phyloP scores from a whole-genome alignment of 2,888 invertebrate genomes.

The Polymixis lichenea region DNA sequence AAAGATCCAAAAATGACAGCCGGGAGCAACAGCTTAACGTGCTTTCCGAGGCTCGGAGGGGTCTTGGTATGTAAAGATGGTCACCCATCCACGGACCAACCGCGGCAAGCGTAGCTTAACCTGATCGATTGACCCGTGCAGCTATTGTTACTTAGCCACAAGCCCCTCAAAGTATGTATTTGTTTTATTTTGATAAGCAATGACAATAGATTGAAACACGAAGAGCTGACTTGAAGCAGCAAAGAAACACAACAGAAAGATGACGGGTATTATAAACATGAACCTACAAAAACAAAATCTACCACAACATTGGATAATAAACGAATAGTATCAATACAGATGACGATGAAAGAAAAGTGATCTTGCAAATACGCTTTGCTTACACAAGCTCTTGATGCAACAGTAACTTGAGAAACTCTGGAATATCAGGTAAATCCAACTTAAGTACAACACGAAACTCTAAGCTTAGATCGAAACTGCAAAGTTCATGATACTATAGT shows the following conservation, averaged over 20 bases:
- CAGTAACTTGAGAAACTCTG: neutral
- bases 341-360: neutral
- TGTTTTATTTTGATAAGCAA: neutral
- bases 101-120: too few relatives aligned
- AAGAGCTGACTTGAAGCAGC: neutral
- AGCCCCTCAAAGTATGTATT: too few relatives aligned
- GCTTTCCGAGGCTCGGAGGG: too few relatives aligned
- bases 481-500: neutral
- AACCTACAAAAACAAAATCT: neutral
- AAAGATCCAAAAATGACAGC: too few relatives aligned
- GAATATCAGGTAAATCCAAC: neutral
- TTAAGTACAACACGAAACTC: neutral
- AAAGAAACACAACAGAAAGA: neutral
- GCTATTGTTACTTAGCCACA: too few relatives aligned
- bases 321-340: too few relatives aligned
- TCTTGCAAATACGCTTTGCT: too few relatives aligned
- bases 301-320: too few relatives aligned
- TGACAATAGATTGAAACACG: neutral
- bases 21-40: too few relatives aligned
- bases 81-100: too few relatives aligned
- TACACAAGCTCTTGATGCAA: neutral
- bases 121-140: too few relatives aligned
- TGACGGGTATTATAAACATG: neutral
- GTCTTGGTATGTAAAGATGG: too few relatives aligned
- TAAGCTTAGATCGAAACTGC: neutral